phyloP scores from a whole-genome alignment of 1,140 invertebrate genomes.

The Chionoecetes opilio region DNA sequence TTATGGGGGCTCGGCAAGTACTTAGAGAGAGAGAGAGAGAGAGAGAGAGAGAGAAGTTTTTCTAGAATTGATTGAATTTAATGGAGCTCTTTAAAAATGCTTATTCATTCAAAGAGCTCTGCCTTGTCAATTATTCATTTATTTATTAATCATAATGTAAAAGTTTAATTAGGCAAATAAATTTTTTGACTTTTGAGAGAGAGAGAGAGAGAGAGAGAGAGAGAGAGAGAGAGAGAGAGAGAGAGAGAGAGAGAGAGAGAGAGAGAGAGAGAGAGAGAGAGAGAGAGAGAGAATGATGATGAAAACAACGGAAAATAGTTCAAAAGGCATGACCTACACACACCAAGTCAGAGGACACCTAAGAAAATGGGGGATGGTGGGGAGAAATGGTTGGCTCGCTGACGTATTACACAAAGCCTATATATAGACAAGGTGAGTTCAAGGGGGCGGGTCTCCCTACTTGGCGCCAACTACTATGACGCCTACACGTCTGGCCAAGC shows the following conservation, averaged over 20 bases:
- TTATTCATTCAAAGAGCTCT: too few relatives aligned
- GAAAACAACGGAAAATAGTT: too few relatives aligned
- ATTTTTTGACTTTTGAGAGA: too few relatives aligned
- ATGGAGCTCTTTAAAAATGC: too few relatives aligned
- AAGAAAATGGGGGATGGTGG: neutral
- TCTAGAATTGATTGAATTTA: too few relatives aligned
- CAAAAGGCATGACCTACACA: neutral
- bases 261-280: constrained; percentile 51
- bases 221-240: constrained; percentile 43
- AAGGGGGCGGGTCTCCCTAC: neutral
- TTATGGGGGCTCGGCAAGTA: too few relatives aligned
- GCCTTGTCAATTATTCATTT: too few relatives aligned
- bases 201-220: constrained; percentile 35
- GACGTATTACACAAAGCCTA: neutral
- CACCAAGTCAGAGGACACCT: neutral
- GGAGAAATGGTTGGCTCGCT: neutral
- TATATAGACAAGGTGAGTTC: neutral
- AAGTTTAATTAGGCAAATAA: too few relatives aligned
- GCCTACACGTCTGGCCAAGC: too few relatives aligned
- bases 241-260: constrained; percentile 48
- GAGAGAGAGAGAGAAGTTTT: too few relatives aligned
- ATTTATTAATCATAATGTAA: too few relatives aligned
- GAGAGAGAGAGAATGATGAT: neutral
- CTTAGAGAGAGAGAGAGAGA: too few relatives aligned
- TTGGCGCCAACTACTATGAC: neutral